phyloP scores from a whole-genome alignment of 2,888 invertebrate species.

The Amphipoea lucens region DNA sequence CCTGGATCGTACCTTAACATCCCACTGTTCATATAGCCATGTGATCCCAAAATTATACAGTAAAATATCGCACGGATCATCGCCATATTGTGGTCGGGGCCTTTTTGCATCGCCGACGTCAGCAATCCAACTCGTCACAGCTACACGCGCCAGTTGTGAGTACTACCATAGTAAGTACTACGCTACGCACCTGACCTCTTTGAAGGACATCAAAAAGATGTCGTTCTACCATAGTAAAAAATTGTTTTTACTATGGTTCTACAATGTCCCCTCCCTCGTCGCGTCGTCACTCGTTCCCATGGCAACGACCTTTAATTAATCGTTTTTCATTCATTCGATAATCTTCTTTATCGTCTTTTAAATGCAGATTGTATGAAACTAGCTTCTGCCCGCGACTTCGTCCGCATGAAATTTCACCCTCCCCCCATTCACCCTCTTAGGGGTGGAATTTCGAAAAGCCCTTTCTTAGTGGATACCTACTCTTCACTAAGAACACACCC shows the following conservation, averaged over 20 bases:
- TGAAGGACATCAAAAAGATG: background rate
- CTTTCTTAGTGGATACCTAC: too few species aligned
- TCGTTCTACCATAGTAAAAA: background rate
- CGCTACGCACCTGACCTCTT: background rate
- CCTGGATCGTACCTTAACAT: background rate
- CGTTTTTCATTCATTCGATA: constrained; percentile 6
- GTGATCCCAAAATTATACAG: background rate
- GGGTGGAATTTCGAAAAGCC: too few species aligned
- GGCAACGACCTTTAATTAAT: background rate
- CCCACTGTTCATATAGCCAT: background rate
- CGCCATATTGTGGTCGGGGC: too few species aligned
- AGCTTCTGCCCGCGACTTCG: too few species aligned
- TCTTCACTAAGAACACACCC: too few species aligned
- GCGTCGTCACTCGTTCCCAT: background rate
- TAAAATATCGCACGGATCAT: background rate
- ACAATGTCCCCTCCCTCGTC: background rate
- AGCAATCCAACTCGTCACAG: background rate
- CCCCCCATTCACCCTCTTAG: too few species aligned
- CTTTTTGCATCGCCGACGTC: background rate
- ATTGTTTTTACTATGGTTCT: background rate
- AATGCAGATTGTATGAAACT: constrained; percentile 19
- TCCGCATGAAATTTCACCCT: too few species aligned
- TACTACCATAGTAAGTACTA: background rate
- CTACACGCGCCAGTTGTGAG: background rate
- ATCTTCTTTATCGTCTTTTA: constrained; percentile 6